A percentile compares a stretch with the other conserved stretches of the same genome.
Conservation (phyloP, 2,797 vertebrate genomes). For the Vespertilio murinus region DNA sequence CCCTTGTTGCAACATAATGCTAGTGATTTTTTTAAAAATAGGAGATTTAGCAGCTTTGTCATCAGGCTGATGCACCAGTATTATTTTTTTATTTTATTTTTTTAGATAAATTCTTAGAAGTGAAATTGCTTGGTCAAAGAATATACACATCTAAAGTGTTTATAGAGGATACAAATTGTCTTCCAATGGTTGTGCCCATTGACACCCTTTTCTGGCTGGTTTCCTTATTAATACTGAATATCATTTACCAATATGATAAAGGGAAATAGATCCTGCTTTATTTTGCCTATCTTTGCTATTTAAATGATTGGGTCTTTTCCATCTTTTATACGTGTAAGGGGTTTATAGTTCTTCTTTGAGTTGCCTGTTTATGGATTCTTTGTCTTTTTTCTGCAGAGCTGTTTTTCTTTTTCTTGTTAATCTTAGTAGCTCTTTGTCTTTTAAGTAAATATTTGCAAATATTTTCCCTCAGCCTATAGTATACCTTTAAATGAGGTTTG, state of each 20-base stretch:
- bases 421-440: neutral
- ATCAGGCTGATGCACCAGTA: constrained; percentile 82
- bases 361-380: neutral
- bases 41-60: constrained; percentile 91
- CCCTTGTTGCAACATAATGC: constrained; percentile 89
- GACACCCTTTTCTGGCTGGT: neutral
- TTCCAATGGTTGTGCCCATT: neutral
- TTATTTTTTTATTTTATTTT: neutral
- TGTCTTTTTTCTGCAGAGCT: neutral
- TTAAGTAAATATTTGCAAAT: constrained; percentile 53
- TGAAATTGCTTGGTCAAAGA: neutral
- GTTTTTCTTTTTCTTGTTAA: neutral
- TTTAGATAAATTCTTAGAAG: neutral
- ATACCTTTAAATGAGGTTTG: constrained; percentile 23
- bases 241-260: neutral
- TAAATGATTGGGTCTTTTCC: neutral
- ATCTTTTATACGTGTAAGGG: neutral
- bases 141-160: neutral
- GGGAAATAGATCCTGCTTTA: neutral
- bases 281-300: neutral
- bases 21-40: constrained; percentile 91
- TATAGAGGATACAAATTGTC: neutral
- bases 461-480: neutral
- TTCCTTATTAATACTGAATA: neutral
- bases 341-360: neutral